Evolutionary conservation across 2,888 invertebrate species (phyloP).

Genomic region (Cepaea hortensis): DNA sequence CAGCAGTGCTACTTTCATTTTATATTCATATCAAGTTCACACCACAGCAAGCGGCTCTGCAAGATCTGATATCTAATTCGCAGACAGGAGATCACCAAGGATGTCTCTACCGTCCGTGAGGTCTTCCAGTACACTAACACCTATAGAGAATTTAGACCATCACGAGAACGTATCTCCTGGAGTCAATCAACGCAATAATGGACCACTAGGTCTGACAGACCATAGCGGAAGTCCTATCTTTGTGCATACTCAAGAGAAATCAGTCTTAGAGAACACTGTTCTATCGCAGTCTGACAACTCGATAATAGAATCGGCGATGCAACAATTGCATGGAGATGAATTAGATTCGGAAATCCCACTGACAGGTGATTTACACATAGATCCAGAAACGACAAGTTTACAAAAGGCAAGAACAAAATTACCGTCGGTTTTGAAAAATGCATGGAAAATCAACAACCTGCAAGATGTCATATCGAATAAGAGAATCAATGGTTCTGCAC

Average conservation of each 20-base stretch:
- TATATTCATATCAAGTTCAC: too few species aligned
- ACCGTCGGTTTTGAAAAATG: background rate
- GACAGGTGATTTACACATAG: background rate
- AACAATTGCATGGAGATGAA: too few species aligned
- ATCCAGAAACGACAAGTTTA: background rate
- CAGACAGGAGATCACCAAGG: too few species aligned
- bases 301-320: too few species aligned
- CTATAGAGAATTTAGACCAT: slow-evolving; percentile 16
- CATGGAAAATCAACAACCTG: background rate
- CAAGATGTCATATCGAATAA: background rate
- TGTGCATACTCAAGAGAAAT: background rate
- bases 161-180: too few species aligned
- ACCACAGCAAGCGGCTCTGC: too few species aligned
- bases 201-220: background rate
- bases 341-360: too few species aligned
- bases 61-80: background rate
- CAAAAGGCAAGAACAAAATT: background rate
- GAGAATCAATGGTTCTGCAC: background rate
- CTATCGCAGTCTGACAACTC: background rate
- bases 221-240: background rate
- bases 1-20: too few species aligned
- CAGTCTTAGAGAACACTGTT: too few species aligned
- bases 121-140: slow-evolving; percentile 3
- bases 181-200: background rate
- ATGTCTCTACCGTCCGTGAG: slow-evolving; percentile 7